Base-by-base conservation (phyloP, 2,113 vertebrate genomes). In the Natator depressus region DNA sequence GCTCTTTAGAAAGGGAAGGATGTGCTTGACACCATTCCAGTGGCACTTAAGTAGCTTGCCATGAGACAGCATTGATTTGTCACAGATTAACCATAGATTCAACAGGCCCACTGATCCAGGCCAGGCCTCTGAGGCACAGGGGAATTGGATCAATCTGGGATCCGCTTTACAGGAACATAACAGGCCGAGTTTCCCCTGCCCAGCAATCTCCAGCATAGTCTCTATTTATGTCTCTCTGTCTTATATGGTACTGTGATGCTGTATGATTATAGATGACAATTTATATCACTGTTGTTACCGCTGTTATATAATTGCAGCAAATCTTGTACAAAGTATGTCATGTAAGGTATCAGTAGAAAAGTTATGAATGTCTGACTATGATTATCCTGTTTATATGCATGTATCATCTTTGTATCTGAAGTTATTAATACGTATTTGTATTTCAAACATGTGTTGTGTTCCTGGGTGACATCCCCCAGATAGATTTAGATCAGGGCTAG, bases 11-110 rank as follows among this genome's bases (percentile, higher is more conserved):
- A 76, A 17, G n/a, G 80, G 51, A 54, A 46, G 46, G 1, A 0
- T 29, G 38, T 29, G 38, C 55, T 10, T 8, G 6, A 47, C 38
- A 1, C 10, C 3, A 19, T 20, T 49, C 87, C 69, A 53, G 82
- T 0, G 17, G 78, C 20, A 1, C 22, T 31, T 10, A 50, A 31
- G 42, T 16, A 46, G 51, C 2, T 4, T 1, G 3, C 13, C 19
- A 0, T 27, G 29, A 31, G 57, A 25, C 80, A 47, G 53, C 10
- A 17, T 55, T 38, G 27, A 84, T n/a, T 14, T 27, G 9, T 4
- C 80, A 62, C 29, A 29, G 27, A 62, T 31, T 62, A 62, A 62
- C 57, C 29, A 14, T 62, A 53, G 29, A 27, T 51, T 10, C 29
- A 53, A 53, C 42, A 51, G 47, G 3, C 7, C 42, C 88, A 4